These are phyloP conservation scores for Nannobrachium achirus DNA, from an alignment of 2,113 vertebrate species.

Conservation along the genomic window DNA sequence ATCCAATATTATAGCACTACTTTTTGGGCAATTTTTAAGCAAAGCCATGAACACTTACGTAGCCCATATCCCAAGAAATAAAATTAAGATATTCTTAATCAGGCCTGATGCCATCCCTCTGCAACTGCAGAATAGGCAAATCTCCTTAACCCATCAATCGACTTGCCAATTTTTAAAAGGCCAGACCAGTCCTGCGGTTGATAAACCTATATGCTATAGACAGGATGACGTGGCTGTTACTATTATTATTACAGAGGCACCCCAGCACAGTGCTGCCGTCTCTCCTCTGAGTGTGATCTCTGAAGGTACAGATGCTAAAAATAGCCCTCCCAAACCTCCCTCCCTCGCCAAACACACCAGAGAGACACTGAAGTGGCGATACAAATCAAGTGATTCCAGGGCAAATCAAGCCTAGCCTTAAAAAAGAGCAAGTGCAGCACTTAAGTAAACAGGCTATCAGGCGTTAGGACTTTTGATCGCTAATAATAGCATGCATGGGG, in stretches of 20 bases:
- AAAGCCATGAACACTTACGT: no score
- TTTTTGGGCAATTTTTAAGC: no score
- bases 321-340: conserved; percentile 34
- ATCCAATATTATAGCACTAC: no score
- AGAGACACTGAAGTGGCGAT: conserved; percentile 13
- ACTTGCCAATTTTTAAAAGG: conserved; percentile 11
- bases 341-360: background rate
- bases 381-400: conserved; percentile 12
- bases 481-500: conserved; percentile 2
- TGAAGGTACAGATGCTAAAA: conserved; percentile 57
- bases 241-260: conserved; percentile 60
- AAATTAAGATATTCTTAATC: no score
- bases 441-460: background rate
- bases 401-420: conserved; percentile 4
- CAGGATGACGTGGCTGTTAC: conserved; percentile 56
- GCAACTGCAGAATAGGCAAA: conserved; percentile 57
- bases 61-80: no score
- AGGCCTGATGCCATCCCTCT: conserved; percentile 3
- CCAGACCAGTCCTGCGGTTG: conserved; percentile 4
- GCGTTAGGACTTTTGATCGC: conserved; percentile 3
- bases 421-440: background rate
- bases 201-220: conserved; percentile 45
- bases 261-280: conserved; percentile 41
- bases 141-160: conserved; percentile 47
- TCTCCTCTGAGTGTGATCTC: conserved; percentile 32